Conservation (phyloP, 1,140 invertebrate species). For the Apis cerana region DNA sequence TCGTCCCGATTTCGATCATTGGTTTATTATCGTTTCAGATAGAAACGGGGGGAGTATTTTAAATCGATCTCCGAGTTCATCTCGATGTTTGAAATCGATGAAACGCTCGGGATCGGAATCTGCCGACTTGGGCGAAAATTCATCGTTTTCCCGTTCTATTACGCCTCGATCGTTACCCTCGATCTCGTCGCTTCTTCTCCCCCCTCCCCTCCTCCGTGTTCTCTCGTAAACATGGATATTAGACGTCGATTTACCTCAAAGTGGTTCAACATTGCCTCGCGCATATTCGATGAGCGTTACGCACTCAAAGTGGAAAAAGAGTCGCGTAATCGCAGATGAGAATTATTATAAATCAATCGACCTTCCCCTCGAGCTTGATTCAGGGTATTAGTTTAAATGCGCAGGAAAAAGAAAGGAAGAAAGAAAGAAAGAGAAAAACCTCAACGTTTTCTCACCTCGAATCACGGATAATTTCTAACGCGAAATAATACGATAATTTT, state of each 20-base stretch:
- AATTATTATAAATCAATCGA: conserved; percentile 11
- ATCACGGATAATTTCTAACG: conserved; percentile 22
- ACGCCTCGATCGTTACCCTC: no score
- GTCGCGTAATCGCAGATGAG: not conserved
- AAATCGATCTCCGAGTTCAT: no score
- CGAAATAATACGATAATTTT: not conserved
- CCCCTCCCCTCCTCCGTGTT: not conserved
- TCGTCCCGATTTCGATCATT: no score
- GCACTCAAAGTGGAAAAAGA: no score
- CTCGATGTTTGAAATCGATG: no score
- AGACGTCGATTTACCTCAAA: not conserved
- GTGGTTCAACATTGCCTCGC: not conserved
- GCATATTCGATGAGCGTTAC: not conserved
- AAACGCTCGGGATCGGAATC: no score
- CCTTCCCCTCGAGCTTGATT: not conserved
- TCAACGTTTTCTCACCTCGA: not conserved
- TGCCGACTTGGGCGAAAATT: no score
- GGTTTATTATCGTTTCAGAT: no score
- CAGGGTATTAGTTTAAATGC: not conserved
- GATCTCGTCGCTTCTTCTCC: not conserved
- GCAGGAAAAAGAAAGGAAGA: not conserved
- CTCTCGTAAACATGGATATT: no score
- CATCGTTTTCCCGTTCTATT: no score
- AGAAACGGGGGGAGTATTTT: no score
- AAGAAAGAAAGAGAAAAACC: not conserved